Conservation (phyloP, 2,113 vertebrate species). For the Galemys pyrenaicus region DNA sequence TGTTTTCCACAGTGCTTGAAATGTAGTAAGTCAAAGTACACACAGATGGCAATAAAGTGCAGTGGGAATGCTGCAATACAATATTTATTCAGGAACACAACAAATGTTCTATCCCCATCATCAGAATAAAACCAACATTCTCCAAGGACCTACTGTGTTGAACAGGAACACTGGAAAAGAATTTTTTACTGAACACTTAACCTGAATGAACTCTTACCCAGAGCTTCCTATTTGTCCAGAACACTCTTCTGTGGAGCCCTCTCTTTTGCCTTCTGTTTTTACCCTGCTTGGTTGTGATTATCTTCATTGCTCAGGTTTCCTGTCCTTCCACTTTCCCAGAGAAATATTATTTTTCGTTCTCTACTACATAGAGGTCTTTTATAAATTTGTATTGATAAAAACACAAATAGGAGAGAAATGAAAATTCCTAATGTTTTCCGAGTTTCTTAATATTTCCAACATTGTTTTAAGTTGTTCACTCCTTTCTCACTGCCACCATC, state of each 20-base stretch:
- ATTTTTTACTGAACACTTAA: background rate
- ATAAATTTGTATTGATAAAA: background rate
- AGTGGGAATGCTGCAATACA: background rate
- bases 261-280: background rate
- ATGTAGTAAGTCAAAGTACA: slow-evolving; percentile 56
- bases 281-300: background rate
- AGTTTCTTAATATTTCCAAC: background rate
- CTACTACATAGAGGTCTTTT: background rate
- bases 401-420: background rate
- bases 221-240: background rate
- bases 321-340: background rate
- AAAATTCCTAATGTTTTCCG: background rate
- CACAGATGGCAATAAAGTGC: slow-evolving; percentile 37
- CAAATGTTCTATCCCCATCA: background rate
- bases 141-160: background rate
- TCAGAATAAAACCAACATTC: background rate
- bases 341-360: background rate
- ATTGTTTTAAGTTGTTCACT: background rate
- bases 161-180: background rate
- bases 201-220: background rate
- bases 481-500: background rate
- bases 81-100: slow-evolving; percentile 54
- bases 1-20: slow-evolving; percentile 40
- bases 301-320: background rate
- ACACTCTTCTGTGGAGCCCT: background rate